Evolutionary conservation across 2,888 invertebrate genomes (phyloP), one percentile per base, ranked within the genome.

Genomic region (Suillia variegata): DNA sequence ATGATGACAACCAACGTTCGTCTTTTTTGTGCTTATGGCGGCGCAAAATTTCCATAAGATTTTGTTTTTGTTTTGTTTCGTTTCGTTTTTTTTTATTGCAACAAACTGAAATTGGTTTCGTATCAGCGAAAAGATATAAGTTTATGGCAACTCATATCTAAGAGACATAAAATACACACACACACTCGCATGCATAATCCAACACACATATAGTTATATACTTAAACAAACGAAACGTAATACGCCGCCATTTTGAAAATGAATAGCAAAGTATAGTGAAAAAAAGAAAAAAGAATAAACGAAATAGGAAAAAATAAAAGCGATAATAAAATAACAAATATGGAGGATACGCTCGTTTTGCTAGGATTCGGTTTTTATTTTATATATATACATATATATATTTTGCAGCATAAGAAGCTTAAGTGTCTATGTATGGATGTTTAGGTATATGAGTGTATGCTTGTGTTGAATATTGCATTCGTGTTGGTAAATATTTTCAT

Each of bases 281-380:
- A 31, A 26, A 21, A n/a, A n/a, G 21, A 34, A 20, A 31, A 12
- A 21, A 15, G 45, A 54, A 38, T 34, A 2, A 38, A 71, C 56
- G 57, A 50, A 50, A 8, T 17, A 59, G 12, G 50, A 59, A 61
- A 59, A 33, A 68, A 67, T 63, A 71, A 74, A 75, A 74, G 75
- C 71, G 69, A 71, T 72, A 76, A 70, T 76, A 76, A 76, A 75
- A 74, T 75, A 74, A 76, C 76, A 74, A 74, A 74, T 76, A 76
- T 74, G 76, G 75, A 69, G 68, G 73, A 75, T 21, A 67, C 70
- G 42, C 72, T 71, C 71, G 74, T 72, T 74, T 70, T 70, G 67
- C 56, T 62, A 67, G 70, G 74, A 70, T 74, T 71, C 73, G n/a
- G 15, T 70, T 56, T 70, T 75, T 73, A 69, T 73, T 75, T 74